Evolutionary conservation across 2,888 invertebrate species (phyloP).

Genomic region (Dryococelus australis): DNA sequence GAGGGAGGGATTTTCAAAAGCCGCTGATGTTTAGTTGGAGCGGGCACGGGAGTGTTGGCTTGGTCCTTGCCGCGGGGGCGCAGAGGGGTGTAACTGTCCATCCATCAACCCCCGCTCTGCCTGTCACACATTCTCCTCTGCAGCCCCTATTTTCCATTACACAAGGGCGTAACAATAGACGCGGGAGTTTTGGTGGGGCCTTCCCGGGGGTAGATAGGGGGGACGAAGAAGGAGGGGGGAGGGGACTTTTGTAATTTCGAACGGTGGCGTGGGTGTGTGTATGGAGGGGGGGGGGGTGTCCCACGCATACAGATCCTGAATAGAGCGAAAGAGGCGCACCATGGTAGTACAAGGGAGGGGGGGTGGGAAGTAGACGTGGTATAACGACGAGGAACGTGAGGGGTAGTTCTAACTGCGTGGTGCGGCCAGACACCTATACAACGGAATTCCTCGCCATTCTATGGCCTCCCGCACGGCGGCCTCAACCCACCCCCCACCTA

Average conservation of each 20-base stretch:
- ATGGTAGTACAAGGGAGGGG: neutral
- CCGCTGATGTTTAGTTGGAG: conserved; percentile 1
- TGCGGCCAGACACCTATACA: conserved; percentile 26
- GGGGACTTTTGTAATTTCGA: conserved; percentile 24
- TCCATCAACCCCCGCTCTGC: conserved; percentile 33
- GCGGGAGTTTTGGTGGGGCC: conserved; percentile 12
- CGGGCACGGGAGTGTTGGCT: neutral
- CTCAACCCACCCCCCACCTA: neutral
- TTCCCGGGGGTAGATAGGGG: neutral
- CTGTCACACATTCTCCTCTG: conserved; percentile 32
- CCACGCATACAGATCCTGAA: neutral
- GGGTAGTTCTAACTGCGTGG: neutral
- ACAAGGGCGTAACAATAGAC: conserved; percentile 25
- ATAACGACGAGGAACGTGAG: too few species aligned
- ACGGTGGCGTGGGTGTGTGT: neutral
- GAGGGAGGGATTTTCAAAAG: neutral
- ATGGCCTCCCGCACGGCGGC: neutral
- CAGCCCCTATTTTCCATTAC: conserved; percentile 26
- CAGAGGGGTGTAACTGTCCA: conserved; percentile 31
- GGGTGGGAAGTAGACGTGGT: neutral
- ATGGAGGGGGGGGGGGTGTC: neutral
- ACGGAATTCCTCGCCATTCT: conserved; percentile 24
- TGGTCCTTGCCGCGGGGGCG: neutral
- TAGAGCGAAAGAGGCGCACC: neutral
- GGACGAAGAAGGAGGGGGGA: neutral